A percentile compares a stretch with the other conserved stretches of the same genome.
These are phyloP conservation scores for Pyrocoelia pectoralis DNA, from an alignment of 2,888 invertebrate genomes.

Conservation along the genomic window DNA sequence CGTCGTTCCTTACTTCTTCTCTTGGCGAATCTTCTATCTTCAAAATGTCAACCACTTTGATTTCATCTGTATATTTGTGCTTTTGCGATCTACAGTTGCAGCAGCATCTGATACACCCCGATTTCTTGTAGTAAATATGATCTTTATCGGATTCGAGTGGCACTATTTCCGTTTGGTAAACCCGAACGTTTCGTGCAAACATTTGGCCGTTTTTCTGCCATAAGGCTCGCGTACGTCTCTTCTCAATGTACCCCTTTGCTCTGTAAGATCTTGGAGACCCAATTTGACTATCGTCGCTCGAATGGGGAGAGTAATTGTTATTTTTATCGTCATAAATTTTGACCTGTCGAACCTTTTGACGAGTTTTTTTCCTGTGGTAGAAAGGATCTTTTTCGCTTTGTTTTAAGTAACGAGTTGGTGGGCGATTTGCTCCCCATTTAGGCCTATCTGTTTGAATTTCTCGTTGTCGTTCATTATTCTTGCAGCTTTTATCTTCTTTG, in stretches of 20 bases:
- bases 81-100: constrained; percentile 51
- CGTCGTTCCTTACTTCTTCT: constrained; percentile 35
- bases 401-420: constrained; percentile 83
- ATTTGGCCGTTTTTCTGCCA: constrained; percentile 61
- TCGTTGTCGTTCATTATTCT: constrained; percentile 65
- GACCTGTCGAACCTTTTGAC: constrained; percentile 67
- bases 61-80: constrained; percentile 37
- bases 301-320: constrained; percentile 65
- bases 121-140: constrained; percentile 52
- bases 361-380: constrained; percentile 75
- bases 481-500: constrained; percentile 64
- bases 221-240: constrained; percentile 57
- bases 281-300: constrained; percentile 70
- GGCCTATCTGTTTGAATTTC: constrained; percentile 71
- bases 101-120: constrained; percentile 47
- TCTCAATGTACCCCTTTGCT: constrained; percentile 58
- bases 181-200: constrained; percentile 57
- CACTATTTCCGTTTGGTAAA: constrained; percentile 61
- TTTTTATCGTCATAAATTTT: constrained; percentile 63
- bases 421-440: constrained; percentile 80
- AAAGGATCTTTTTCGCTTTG: constrained; percentile 91
- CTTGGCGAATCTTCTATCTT: constrained; percentile 45
- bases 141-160: constrained; percentile 65
- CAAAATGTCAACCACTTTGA: constrained; percentile 45
- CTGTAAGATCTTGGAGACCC: constrained; percentile 63